Conservation (phyloP, 1,140 invertebrate genomes). For the Periplaneta americana region DNA sequence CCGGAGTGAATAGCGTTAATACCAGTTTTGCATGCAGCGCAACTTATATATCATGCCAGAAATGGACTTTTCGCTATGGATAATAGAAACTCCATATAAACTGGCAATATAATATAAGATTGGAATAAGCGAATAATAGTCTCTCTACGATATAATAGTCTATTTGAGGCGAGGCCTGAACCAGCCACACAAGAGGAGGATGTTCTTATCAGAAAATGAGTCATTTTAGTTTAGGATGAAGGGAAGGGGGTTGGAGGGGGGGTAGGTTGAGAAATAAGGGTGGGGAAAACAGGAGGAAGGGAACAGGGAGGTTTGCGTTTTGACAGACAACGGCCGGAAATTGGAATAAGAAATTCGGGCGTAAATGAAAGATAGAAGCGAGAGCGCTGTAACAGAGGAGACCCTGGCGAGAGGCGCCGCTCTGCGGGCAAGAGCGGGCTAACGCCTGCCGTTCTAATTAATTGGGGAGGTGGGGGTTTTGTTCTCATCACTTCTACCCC, state of each 20-base stretch:
- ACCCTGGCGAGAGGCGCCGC: not conserved
- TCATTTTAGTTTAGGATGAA: conserved; percentile 17
- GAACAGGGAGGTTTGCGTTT: conserved; percentile 3
- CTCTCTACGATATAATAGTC: conserved; percentile 16
- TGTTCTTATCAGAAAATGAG: conserved; percentile 19
- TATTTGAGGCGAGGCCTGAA: conserved; percentile 8
- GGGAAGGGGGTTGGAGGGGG: not conserved
- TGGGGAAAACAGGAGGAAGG: not conserved
- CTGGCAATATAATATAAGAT: conserved; percentile 7
- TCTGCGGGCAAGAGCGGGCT: not conserved
- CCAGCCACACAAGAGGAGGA: not conserved
- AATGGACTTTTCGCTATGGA: conserved; percentile 13
- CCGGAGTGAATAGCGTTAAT: not conserved
- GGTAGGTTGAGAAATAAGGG: not conserved
- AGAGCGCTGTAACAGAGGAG: not conserved
- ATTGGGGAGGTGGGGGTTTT: not conserved
- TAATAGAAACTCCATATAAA: conserved; percentile 11
- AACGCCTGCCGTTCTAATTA: not conserved
- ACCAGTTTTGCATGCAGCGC: not conserved
- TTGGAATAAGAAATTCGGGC: conserved; percentile 20
- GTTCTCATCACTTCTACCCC: not conserved
- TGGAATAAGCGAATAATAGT: conserved; percentile 18
- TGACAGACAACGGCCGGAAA: conserved; percentile 20
- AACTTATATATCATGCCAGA: conserved; percentile 3
- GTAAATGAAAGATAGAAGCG: conserved; percentile 15